Evolutionary conservation across 2,797 vertebrate species (phyloP).

Genomic region (Austrolebias charrua): DNA sequence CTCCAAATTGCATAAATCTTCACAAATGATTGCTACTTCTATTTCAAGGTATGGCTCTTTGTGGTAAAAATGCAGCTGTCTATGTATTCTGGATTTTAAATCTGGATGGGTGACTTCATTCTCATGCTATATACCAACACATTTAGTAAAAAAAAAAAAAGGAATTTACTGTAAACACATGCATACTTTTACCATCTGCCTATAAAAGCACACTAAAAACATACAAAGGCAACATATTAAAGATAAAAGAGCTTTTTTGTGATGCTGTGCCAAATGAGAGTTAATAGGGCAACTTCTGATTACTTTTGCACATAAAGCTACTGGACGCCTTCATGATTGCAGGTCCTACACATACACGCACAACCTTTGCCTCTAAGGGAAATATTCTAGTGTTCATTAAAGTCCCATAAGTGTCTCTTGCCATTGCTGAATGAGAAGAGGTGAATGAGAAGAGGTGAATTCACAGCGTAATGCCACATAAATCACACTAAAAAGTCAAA

Average conservation of each 20-base stretch:
- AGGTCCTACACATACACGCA: conserved; percentile 16
- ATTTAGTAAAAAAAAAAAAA: conserved; percentile 41
- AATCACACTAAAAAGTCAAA: conserved; percentile 14
- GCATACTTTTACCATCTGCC: conserved; percentile 51
- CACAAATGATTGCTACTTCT: conserved; percentile 34
- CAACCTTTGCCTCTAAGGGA: conserved; percentile 11
- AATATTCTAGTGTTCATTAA: conserved; percentile 36
- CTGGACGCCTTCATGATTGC: conserved; percentile 49
- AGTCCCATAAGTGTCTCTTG: conserved; percentile 2
- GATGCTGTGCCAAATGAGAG: conserved; percentile 59
- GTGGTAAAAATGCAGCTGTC: not conserved
- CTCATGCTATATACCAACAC: conserved; percentile 40
- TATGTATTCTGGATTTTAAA: too few relatives aligned
- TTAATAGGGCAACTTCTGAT: conserved; percentile 36
- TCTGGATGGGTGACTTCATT: conserved; percentile 29
- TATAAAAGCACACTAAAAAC: conserved; percentile 61
- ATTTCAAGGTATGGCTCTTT: conserved; percentile 6
- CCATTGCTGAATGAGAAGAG: conserved; percentile 21
- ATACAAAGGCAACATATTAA: conserved; percentile 50
- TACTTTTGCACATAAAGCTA: conserved; percentile 43
- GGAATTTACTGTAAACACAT: conserved; percentile 50
- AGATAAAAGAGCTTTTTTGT: conserved; percentile 58
- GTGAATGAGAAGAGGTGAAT: conserved; percentile 26
- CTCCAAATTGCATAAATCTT: conserved; percentile 41
- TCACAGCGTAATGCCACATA: conserved; percentile 14